phyloP scores from a whole-genome alignment of 2,888 invertebrate species.

The Nomada fucata region DNA sequence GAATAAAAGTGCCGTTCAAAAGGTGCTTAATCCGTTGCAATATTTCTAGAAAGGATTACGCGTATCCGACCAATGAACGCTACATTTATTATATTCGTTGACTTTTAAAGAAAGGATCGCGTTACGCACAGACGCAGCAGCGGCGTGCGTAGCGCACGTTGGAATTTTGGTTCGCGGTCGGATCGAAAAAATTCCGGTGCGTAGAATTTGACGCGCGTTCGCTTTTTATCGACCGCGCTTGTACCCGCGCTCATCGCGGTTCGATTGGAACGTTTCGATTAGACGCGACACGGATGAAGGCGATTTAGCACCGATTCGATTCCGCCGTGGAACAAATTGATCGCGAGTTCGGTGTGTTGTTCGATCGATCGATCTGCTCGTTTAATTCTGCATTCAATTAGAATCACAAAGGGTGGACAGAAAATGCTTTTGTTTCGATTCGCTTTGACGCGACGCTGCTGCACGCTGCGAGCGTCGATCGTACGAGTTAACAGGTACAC shows the following conservation, averaged over 20 bases:
- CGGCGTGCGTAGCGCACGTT: too few relatives aligned
- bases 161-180: constrained; percentile 16
- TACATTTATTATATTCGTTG: too few relatives aligned
- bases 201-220: constrained; percentile 13
- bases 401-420: background rate
- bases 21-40: constrained; percentile 28
- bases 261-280: too few relatives aligned
- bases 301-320: constrained; percentile 15
- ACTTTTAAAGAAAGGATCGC: too few relatives aligned
- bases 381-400: constrained; percentile 25
- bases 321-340: constrained; percentile 2
- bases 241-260: background rate
- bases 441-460: constrained; percentile 35
- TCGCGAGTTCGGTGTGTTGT: background rate
- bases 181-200: constrained; percentile 9
- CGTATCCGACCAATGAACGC: background rate
- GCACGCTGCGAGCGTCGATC: constrained; percentile 35
- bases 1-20: background rate
- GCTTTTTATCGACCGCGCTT: constrained; percentile 27
- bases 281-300: constrained; percentile 2
- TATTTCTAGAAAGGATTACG: constrained; percentile 36
- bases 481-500: constrained; percentile 52
- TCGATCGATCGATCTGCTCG: constrained; percentile 1
- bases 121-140: too few relatives aligned
- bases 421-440: constrained; percentile 31